phyloP scores from a whole-genome alignment of 2,113 vertebrate species.

The Delphinapterus leucas region DNA sequence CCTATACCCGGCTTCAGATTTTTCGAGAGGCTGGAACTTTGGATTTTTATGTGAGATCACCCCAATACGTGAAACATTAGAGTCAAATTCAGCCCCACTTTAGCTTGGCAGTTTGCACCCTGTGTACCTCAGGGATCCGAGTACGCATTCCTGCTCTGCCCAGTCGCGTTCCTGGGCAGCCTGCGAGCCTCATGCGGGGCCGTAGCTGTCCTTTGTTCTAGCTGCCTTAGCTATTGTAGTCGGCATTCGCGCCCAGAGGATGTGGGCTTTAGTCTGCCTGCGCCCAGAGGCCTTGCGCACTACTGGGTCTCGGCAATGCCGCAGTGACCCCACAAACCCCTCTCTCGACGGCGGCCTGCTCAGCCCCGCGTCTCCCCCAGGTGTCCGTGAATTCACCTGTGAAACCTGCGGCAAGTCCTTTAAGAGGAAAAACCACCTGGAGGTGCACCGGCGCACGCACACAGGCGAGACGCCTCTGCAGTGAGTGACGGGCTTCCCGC shows the following conservation, averaged over 20 bases:
- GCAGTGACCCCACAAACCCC: not conserved
- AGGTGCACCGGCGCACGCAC: constrained; percentile 93
- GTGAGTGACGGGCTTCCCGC: constrained; percentile 79
- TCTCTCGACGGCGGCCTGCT: not conserved
- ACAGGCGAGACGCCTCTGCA: constrained; percentile 93
- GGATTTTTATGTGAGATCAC: not conserved
- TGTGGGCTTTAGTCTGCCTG: not conserved
- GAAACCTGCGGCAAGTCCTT: constrained; percentile 95
- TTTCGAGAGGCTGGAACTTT: not conserved
- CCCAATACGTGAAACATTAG: not conserved
- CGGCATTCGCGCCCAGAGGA: not conserved
- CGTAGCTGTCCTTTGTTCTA: not conserved
- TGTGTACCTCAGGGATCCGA: not conserved
- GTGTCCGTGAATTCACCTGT: constrained; percentile 92
- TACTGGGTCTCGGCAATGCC: not conserved
- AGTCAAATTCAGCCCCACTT: not conserved
- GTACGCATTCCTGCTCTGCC: not conserved
- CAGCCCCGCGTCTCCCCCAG: constrained; percentile 69
- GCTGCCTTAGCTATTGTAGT: not conserved
- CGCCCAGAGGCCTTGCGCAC: not conserved
- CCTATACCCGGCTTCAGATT: not conserved
- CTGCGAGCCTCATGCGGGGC: not conserved
- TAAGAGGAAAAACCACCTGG: constrained; percentile 96
- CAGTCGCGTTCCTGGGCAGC: accelerated
- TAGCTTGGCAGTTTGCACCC: not conserved